Evolutionary conservation across 2,888 invertebrate species (phyloP).

Genomic region (Andrena bicolor): DNA sequence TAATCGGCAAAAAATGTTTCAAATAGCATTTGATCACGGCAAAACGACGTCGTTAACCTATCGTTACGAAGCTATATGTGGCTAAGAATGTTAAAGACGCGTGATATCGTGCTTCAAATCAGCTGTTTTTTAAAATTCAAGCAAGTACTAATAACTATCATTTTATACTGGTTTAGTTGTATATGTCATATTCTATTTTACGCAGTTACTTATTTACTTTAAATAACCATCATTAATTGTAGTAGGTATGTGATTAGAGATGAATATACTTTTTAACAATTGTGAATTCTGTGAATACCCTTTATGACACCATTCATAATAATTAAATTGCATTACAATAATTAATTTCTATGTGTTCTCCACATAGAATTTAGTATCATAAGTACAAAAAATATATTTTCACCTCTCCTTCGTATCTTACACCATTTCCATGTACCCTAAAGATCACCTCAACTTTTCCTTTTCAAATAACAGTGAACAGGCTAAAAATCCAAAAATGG

Average conservation of each 20-base stretch:
- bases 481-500: background rate
- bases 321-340: too few species aligned
- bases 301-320: too few species aligned
- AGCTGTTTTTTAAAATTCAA: slow-evolving; percentile 1
- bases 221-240: background rate
- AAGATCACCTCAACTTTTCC: too few species aligned
- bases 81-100: background rate
- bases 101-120: background rate
- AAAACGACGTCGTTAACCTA: background rate
- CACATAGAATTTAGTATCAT: too few species aligned
- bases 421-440: too few species aligned
- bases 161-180: slow-evolving; percentile 2
- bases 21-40: slow-evolving; percentile 2
- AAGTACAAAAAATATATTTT: too few species aligned
- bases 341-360: too few species aligned
- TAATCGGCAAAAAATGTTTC: background rate
- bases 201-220: background rate
- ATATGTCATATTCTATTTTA: background rate
- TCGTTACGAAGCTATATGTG: background rate
- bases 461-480: background rate
- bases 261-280: background rate
- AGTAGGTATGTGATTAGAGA: too few species aligned
- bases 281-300: too few species aligned
- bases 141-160: slow-evolving; percentile 2
- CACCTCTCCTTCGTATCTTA: too few species aligned